A percentile compares a stretch with the other conserved stretches of the same genome.
Conservation (phyloP, 1,140 invertebrate species). For the Trichogramma pretiosum region DNA sequence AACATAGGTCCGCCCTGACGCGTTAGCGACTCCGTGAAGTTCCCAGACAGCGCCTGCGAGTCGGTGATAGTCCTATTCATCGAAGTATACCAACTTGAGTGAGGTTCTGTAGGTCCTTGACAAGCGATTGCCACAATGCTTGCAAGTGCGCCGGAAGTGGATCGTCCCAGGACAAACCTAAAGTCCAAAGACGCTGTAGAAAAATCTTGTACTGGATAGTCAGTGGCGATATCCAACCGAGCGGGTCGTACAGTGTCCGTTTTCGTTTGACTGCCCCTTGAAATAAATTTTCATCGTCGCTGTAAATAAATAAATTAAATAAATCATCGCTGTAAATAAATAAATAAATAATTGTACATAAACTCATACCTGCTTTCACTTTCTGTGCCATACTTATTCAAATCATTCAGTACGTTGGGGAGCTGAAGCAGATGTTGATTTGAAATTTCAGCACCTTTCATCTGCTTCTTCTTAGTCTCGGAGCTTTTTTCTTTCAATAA, state of each 20-base stretch:
- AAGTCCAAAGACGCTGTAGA: background rate
- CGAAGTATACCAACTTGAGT: background rate
- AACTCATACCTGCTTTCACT: too few relatives aligned
- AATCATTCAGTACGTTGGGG: too few relatives aligned
- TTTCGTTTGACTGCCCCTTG: too few relatives aligned
- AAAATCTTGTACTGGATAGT: background rate
- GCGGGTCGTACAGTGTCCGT: background rate
- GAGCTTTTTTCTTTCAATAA: too few relatives aligned
- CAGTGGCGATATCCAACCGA: background rate
- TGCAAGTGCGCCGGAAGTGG: background rate
- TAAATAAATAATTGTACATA: too few relatives aligned
- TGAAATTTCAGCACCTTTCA: too few relatives aligned
- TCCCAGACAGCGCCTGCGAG: background rate
- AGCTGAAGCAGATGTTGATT: too few relatives aligned
- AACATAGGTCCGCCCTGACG: slow-evolving; percentile 1
- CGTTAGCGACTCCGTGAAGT: slow-evolving; percentile 5
- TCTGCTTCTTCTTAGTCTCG: too few relatives aligned
- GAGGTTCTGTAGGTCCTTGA: background rate
- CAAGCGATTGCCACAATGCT: background rate
- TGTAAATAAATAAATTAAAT: too few relatives aligned
- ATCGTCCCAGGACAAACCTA: background rate
- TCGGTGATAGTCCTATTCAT: background rate
- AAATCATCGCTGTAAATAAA: too few relatives aligned
- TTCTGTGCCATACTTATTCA: too few relatives aligned
- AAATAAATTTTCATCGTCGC: too few relatives aligned